A percentile compares a stretch with the other conserved stretches of the same genome.
Conservation (phyloP, 2,888 invertebrate species). For the Acronicta alni region DNA sequence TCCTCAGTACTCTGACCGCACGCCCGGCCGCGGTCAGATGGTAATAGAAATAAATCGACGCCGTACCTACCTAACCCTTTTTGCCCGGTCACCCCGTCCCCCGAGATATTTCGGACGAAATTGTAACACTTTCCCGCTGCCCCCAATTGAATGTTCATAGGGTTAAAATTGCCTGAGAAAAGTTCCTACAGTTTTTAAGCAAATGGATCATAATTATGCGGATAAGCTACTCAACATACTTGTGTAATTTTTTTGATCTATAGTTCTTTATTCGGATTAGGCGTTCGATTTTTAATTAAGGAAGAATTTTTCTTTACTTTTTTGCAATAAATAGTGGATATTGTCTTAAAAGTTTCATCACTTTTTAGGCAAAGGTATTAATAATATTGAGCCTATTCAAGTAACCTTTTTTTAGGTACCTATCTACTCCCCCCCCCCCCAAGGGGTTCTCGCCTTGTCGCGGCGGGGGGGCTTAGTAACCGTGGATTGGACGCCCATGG, state of each 20-base stretch:
- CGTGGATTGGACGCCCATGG: no score
- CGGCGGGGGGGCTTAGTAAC: no score
- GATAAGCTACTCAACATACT: no score
- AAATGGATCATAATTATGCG: neutral
- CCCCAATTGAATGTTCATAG: conserved; percentile 70
- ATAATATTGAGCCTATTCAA: conserved; percentile 18
- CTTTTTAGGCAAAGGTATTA: conserved; percentile 9
- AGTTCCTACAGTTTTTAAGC: conserved; percentile 31
- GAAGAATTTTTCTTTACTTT: no score
- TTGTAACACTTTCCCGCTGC: conserved; percentile 59
- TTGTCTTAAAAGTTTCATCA: no score
- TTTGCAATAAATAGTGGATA: no score
- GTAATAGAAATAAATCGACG: conserved; percentile 62
- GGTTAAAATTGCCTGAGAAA: conserved; percentile 60
- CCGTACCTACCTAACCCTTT: conserved; percentile 57
- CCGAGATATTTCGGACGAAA: conserved; percentile 45
- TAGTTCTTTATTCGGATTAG: no score
- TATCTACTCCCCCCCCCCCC: no score
- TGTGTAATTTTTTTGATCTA: no score
- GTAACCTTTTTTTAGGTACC: no score
- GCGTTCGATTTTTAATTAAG: no score
- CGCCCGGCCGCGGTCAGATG: conserved; percentile 45
- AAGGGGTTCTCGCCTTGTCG: no score
- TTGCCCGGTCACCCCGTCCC: conserved; percentile 47
- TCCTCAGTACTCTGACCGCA: conserved; percentile 38